phyloP scores from a whole-genome alignment of 1,140 invertebrate genomes.

The Conus ventricosus region DNA sequence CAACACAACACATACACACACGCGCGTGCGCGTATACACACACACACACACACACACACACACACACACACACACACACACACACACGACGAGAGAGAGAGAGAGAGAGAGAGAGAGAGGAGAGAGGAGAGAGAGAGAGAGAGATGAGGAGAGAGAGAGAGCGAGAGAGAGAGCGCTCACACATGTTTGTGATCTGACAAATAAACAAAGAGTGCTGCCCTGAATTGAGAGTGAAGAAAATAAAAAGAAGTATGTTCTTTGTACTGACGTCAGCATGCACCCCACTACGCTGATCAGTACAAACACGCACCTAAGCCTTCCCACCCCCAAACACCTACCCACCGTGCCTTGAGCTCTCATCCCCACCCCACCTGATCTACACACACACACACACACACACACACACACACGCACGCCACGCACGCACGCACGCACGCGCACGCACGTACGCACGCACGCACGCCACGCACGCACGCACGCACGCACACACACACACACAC shows the following conservation, averaged over 20 bases:
- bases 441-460: neutral
- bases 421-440: neutral
- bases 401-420: too few relatives aligned
- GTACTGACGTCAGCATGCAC: neutral
- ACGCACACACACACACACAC: neutral
- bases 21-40: neutral
- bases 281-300: neutral
- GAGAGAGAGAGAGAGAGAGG: too few relatives aligned
- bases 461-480: too few relatives aligned
- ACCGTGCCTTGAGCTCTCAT: neutral
- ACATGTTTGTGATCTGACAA: neutral
- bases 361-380: too few relatives aligned
- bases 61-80: slow-evolving; percentile 10
- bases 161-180: neutral
- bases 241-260: too few relatives aligned
- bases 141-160: neutral
- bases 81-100: neutral
- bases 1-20: too few relatives aligned
- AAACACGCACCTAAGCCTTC: neutral
- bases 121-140: slow-evolving; percentile 2
- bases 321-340: neutral
- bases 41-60: slow-evolving; percentile 10
- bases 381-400: too few relatives aligned
- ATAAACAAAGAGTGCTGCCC: neutral
- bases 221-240: too few relatives aligned